These are phyloP conservation scores for Sepioteuthis lessoniana DNA, from an alignment of 2,888 invertebrate genomes.

Conservation along the genomic window DNA sequence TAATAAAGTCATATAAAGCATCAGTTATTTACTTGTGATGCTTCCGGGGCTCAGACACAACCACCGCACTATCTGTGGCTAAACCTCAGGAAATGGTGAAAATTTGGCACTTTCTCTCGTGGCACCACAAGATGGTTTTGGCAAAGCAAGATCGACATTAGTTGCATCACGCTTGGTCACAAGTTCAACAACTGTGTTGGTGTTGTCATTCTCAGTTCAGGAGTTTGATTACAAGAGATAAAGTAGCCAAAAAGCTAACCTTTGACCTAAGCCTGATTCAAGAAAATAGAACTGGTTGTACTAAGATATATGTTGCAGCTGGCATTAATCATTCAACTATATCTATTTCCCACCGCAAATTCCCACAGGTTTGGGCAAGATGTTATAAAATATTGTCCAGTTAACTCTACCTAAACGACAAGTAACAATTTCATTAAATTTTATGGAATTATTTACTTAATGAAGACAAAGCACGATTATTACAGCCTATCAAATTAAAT, in stretches of 20 bases:
- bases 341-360: too few species aligned
- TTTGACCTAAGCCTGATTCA: background rate
- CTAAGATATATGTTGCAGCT: background rate
- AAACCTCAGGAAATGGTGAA: background rate
- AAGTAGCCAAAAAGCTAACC: background rate
- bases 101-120: background rate
- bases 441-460: background rate
- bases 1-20: background rate
- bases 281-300: background rate
- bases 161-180: background rate
- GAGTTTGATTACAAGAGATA: background rate
- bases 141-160: background rate
- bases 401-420: background rate
- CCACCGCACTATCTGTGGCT: background rate
- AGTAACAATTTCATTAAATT: background rate
- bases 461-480: background rate
- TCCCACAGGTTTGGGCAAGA: too few species aligned
- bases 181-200: background rate
- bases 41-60: background rate
- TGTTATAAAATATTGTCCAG: too few species aligned
- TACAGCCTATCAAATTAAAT: background rate
- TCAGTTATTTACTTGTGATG: background rate
- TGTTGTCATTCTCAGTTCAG: background rate
- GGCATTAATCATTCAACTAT: background rate
- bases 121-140: background rate